phyloP scores from a whole-genome alignment of 2,113 vertebrate genomes.

The Hiodon tergisus region DNA sequence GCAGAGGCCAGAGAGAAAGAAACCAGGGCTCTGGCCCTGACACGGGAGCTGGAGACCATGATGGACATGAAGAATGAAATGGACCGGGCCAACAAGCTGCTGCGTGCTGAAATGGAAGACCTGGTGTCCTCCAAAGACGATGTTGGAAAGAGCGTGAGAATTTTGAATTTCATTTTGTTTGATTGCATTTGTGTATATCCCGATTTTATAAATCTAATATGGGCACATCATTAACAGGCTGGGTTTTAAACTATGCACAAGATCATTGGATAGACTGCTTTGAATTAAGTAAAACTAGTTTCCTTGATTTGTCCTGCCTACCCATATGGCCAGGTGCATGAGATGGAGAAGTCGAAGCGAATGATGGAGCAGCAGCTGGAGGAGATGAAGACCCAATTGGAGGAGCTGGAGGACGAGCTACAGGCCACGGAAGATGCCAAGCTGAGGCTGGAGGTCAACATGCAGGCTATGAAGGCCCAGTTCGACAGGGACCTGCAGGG shows the following conservation, averaged over 20 bases:
- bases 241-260: neutral
- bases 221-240: neutral
- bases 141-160: conserved; percentile 88
- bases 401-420: conserved; percentile 93
- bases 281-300: neutral
- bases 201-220: neutral
- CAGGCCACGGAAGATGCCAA: conserved; percentile 96
- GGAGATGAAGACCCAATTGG: conserved; percentile 93
- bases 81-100: conserved; percentile 87
- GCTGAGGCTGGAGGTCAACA: conserved; percentile 91
- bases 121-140: conserved; percentile 96
- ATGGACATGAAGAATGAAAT: conserved; percentile 81
- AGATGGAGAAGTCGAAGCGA: conserved; percentile 91
- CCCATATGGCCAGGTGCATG: conserved; percentile 74
- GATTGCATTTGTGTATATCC: neutral
- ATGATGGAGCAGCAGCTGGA: conserved; percentile 92
- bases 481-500: conserved; percentile 88
- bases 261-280: neutral
- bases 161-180: neutral
- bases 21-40: conserved; percentile 68
- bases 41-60: conserved; percentile 81
- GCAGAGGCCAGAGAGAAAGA: conserved; percentile 83
- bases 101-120: conserved; percentile 92
- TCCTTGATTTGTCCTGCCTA: neutral
- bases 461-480: conserved; percentile 95